phyloP scores from a whole-genome alignment of 2,888 invertebrate genomes.

The Leistus spinibarbis region DNA sequence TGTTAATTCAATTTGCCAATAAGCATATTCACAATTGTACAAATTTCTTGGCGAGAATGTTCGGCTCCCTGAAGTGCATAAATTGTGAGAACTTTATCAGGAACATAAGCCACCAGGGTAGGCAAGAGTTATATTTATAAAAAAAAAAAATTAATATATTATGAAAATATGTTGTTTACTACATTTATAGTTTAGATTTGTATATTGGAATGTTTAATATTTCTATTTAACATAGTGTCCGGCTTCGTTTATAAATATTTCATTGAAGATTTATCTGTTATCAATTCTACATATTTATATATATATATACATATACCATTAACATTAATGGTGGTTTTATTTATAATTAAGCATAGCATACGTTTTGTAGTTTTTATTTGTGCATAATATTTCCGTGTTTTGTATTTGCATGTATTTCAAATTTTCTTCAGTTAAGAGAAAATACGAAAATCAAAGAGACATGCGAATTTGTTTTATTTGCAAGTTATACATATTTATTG shows the following conservation, averaged over 20 bases:
- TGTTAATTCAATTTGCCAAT: background rate
- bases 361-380: background rate
- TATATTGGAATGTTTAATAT: conserved; percentile 39
- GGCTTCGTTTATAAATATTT: conserved; percentile 24
- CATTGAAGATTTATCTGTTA: conserved; percentile 25
- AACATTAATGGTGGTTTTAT: background rate
- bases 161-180: conserved; percentile 35
- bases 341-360: background rate
- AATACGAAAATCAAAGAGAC: background rate
- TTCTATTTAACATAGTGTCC: conserved; percentile 34
- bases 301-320: conserved; percentile 8
- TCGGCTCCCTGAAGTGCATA: conserved; percentile 14
- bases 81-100: conserved; percentile 35
- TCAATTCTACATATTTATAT: conserved; percentile 19
- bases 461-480: background rate
- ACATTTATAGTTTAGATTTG: conserved; percentile 40
- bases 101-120: conserved; percentile 39
- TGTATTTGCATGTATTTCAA: background rate
- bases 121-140: conserved; percentile 40
- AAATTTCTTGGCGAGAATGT: background rate
- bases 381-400: background rate
- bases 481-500: background rate
- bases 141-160: conserved; percentile 37
- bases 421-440: background rate
- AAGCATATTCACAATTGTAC: background rate